phyloP scores from a whole-genome alignment of 2,113 vertebrate species.

The Donacobius atricapilla region DNA sequence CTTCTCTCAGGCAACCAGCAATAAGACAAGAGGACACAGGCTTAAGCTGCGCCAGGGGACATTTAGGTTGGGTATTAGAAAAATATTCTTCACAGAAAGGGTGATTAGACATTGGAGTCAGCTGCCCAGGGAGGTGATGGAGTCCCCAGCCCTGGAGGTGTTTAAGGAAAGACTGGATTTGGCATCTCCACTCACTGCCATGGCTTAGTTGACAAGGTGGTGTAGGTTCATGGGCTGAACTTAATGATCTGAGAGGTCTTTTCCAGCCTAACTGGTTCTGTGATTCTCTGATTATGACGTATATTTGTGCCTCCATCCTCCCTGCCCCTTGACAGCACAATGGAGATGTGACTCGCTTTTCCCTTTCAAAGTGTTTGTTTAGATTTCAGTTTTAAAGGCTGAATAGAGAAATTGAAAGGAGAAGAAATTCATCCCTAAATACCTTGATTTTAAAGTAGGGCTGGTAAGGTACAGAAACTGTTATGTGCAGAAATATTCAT shows the following conservation, averaged over 20 bases:
- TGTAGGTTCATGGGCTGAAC: not conserved
- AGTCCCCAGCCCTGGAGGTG: not conserved
- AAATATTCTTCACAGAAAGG: not conserved
- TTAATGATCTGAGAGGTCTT: not conserved
- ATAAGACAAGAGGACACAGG: not conserved
- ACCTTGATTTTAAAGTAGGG: not conserved
- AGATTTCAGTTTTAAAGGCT: not conserved
- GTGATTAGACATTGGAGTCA: not conserved
- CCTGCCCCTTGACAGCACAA: not conserved
- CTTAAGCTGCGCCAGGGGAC: rapidly evolving
- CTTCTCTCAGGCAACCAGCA: not conserved
- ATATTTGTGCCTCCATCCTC: not conserved
- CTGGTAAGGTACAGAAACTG: not conserved
- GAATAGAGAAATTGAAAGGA: not conserved
- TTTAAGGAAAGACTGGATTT: not conserved
- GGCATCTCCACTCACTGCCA: not conserved
- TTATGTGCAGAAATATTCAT: not conserved
- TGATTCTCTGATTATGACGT: not conserved
- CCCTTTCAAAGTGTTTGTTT: not conserved
- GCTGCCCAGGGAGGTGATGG: not conserved
- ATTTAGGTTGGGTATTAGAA: not conserved
- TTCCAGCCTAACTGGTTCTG: not conserved
- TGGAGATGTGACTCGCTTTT: not conserved
- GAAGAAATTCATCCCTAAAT: not conserved
- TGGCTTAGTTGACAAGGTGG: not conserved